phyloP scores from a whole-genome alignment of 2,797 vertebrate species.

The Pogonophryne albipinna region DNA sequence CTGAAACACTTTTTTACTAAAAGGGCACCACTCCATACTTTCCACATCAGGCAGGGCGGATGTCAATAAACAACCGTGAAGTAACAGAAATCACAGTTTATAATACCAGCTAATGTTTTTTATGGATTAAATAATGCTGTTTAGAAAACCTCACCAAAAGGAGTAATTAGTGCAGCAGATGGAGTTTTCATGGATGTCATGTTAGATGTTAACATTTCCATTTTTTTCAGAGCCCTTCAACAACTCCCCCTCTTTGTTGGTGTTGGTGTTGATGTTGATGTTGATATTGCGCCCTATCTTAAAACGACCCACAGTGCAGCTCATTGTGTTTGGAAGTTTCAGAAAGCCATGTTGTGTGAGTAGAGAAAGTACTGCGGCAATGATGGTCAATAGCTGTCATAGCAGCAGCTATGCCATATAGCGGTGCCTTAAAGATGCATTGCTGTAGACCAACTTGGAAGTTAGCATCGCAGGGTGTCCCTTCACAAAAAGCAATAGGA shows the following conservation, averaged over 20 bases:
- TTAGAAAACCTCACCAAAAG: not conserved
- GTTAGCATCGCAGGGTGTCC: no score
- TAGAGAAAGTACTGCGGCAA: no score
- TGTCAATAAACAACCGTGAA: not conserved
- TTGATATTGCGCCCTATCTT: no score
- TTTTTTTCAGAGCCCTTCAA: not conserved
- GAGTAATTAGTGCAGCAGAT: not conserved
- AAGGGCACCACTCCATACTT: not conserved
- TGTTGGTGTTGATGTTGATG: not conserved
- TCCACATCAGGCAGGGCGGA: constrained; percentile 4
- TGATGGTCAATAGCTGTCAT: no score
- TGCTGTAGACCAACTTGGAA: no score
- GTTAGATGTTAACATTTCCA: not conserved
- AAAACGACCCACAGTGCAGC: no score
- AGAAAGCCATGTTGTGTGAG: no score
- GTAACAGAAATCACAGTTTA: not conserved
- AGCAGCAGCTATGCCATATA: no score
- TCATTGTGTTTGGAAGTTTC: no score
- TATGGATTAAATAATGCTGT: constrained; percentile 11
- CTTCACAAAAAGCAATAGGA: no score
- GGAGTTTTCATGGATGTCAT: not conserved
- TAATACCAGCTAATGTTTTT: not conserved
- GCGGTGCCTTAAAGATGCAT: no score
- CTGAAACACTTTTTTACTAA: not conserved
- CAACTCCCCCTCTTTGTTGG: not conserved